These are phyloP conservation scores for Diploscapter pachys DNA, from an alignment of 1,140 invertebrate genomes.

Conservation along the genomic window DNA sequence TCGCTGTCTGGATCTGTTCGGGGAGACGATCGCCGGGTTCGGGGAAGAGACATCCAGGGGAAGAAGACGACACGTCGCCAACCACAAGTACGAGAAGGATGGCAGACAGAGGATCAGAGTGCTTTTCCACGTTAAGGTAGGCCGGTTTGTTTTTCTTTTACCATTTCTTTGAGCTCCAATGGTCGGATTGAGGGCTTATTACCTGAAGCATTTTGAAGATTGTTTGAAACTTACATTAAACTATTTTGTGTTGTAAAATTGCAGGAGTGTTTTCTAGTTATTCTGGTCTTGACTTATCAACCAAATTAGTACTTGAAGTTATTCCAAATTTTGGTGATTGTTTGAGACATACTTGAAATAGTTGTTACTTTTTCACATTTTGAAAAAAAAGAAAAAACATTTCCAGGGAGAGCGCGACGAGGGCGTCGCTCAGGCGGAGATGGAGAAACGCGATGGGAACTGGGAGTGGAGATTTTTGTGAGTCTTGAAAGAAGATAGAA, in stretches of 20 bases:
- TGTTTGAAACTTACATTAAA: not conserved
- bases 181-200: not conserved
- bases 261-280: too few relatives aligned
- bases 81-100: constrained; percentile 49
- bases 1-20: constrained; percentile 49
- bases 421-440: constrained; percentile 46
- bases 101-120: constrained; percentile 50
- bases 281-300: too few relatives aligned
- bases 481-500: too few relatives aligned
- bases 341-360: too few relatives aligned
- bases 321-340: too few relatives aligned
- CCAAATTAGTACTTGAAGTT: too few relatives aligned
- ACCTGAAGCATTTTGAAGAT: not conserved
- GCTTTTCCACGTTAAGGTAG: constrained; percentile 44
- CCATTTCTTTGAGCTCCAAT: constrained; percentile 4
- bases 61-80: constrained; percentile 48
- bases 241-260: too few relatives aligned
- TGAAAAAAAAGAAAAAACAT: constrained; percentile 1
- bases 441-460: constrained; percentile 48
- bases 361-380: not conserved
- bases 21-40: constrained; percentile 43
- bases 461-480: constrained; percentile 53
- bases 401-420: constrained; percentile 39
- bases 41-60: constrained; percentile 46
- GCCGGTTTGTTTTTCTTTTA: constrained; percentile 20